These are phyloP conservation scores for Spodoptera frugiperda DNA, from an alignment of 1,140 invertebrate genomes.

Conservation along the genomic window DNA sequence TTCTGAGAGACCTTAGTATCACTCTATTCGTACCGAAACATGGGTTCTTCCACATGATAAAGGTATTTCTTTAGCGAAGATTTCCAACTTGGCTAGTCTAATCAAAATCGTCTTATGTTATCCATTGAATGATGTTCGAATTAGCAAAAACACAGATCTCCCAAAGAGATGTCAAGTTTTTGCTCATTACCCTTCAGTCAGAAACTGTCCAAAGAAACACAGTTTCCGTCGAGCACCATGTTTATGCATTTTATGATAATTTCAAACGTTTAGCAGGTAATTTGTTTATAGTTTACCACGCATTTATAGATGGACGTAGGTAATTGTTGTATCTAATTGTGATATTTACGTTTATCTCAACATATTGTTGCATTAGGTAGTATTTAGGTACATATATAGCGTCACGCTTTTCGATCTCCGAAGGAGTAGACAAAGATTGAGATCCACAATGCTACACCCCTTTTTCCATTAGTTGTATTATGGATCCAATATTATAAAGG, in stretches of 20 bases:
- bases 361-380: not conserved
- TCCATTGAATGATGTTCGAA: no score
- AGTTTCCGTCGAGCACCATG: slow-evolving; percentile 21
- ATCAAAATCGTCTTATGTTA: no score
- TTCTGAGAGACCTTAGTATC: no score
- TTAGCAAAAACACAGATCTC: not conserved
- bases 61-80: no score
- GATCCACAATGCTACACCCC: no score
- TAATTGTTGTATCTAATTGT: not conserved
- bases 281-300: slow-evolving; percentile 15
- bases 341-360: not conserved
- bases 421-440: not conserved
- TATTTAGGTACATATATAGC: not conserved
- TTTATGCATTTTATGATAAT: slow-evolving; percentile 31
- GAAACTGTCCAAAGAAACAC: slow-evolving; percentile 13
- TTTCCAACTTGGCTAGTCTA: no score
- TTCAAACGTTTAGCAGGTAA: slow-evolving; percentile 20
- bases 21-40: no score
- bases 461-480: no score
- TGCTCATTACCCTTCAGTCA: slow-evolving; percentile 13
- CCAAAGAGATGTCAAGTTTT: slow-evolving; percentile 1
- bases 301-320: slow-evolving; percentile 19
- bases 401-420: not conserved
- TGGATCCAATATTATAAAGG: no score
- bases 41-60: no score